Conservation (phyloP, 2,113 vertebrate genomes). For the Calonectris borealis region DNA sequence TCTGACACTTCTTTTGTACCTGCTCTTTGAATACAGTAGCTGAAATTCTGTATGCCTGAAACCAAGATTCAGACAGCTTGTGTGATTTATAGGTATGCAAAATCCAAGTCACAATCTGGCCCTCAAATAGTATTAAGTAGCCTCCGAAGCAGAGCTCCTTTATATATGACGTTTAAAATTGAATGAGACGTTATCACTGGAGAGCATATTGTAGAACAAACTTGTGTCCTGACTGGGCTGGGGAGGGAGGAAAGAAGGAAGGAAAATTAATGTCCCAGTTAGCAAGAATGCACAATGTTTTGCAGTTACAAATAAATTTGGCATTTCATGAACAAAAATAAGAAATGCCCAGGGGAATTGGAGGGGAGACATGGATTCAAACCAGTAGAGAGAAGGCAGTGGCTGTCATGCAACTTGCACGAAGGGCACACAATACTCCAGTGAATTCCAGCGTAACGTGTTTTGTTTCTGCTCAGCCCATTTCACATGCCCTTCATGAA, state of each 20-base stretch:
- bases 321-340: not conserved
- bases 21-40: not conserved
- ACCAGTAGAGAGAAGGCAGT: not conserved
- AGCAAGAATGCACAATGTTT: not conserved
- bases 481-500: not conserved
- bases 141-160: not conserved
- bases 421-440: not conserved
- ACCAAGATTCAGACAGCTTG: not conserved
- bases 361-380: not conserved
- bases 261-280: not conserved
- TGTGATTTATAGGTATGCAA: not conserved
- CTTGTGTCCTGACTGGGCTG: not conserved
- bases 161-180: not conserved
- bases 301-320: not conserved
- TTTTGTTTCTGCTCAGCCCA: not conserved
- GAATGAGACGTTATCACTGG: not conserved
- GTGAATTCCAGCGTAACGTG: not conserved
- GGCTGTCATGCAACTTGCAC: not conserved
- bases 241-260: not conserved
- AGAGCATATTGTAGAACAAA: not conserved
- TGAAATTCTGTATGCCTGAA: not conserved
- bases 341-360: not conserved
- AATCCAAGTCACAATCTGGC: not conserved
- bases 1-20: not conserved
- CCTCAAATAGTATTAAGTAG: not conserved